Conservation (phyloP, 2,797 vertebrate species). For the Thaleichthys pacificus region DNA sequence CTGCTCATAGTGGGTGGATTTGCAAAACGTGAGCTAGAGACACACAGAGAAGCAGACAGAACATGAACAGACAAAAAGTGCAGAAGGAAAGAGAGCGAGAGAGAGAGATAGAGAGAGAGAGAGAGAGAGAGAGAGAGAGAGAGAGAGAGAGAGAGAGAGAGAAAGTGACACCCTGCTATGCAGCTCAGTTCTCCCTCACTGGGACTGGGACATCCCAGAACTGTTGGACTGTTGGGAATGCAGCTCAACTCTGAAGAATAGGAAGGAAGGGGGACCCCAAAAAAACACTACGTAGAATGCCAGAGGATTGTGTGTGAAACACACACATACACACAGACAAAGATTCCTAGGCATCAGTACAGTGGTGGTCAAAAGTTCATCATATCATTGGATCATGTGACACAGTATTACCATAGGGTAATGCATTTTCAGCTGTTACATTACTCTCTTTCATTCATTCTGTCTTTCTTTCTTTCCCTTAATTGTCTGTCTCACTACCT, state of each 20-base stretch:
- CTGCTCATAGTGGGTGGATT: constrained; percentile 46
- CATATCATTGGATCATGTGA: not conserved
- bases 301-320: not conserved
- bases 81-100: not conserved
- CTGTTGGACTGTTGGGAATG: not conserved
- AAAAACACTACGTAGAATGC: not conserved
- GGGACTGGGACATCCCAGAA: not conserved
- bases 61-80: not conserved
- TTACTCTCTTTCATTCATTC: constrained; percentile 19
- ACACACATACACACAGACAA: not conserved
- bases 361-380: too few relatives aligned
- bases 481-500: not conserved
- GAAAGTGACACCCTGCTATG: not conserved
- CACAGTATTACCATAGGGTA: not conserved
- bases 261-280: not conserved
- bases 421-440: not conserved
- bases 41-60: not conserved
- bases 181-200: not conserved
- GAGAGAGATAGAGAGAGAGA: not conserved
- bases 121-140: not conserved
- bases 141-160: not conserved
- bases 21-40: constrained; percentile 38
- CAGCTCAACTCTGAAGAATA: not conserved
- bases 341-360: not conserved
- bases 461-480: constrained; percentile 8